Conservation (phyloP, 1,140 invertebrate species). For the Nixonia krombeini region DNA sequence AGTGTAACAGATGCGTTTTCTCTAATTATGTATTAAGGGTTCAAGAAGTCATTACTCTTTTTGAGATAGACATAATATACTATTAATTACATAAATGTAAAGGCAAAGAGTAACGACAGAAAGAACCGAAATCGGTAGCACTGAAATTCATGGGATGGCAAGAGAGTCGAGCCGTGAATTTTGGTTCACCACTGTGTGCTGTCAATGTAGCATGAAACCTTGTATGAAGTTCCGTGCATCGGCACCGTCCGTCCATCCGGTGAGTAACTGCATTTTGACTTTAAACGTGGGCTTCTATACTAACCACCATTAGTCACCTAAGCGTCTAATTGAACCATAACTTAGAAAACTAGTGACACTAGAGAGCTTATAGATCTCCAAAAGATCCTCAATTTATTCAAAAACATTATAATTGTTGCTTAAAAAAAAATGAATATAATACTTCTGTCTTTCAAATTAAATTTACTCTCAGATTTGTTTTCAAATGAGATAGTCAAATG, state of each 20-base stretch:
- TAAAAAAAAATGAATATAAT: too few species aligned
- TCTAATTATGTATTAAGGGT: too few species aligned
- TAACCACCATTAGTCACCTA: conserved; percentile 30
- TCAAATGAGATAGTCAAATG: not conserved
- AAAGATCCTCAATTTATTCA: not conserved
- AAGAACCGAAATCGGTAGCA: too few species aligned
- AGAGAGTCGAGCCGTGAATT: too few species aligned
- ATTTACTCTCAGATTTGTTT: too few species aligned
- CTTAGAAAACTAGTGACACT: conserved; percentile 5
- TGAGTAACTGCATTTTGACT: conserved; percentile 48
- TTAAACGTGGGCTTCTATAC: conserved; percentile 31
- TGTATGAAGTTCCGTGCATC: conserved; percentile 34
- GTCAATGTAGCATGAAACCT: conserved; percentile 34
- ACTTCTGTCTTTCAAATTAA: too few species aligned
- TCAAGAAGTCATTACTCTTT: too few species aligned
- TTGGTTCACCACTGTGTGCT: conserved; percentile 7
- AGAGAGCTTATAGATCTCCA: conserved; percentile 15
- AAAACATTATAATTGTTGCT: not conserved
- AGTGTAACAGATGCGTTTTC: too few species aligned
- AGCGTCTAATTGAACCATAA: conserved; percentile 20
- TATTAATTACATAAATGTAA: too few species aligned
- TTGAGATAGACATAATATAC: too few species aligned
- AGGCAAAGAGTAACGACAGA: too few species aligned
- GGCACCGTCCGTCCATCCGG: conserved; percentile 22
- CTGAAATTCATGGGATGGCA: too few species aligned